Conservation (phyloP, 2,113 vertebrate species). For the Hemiprocne comata region DNA sequence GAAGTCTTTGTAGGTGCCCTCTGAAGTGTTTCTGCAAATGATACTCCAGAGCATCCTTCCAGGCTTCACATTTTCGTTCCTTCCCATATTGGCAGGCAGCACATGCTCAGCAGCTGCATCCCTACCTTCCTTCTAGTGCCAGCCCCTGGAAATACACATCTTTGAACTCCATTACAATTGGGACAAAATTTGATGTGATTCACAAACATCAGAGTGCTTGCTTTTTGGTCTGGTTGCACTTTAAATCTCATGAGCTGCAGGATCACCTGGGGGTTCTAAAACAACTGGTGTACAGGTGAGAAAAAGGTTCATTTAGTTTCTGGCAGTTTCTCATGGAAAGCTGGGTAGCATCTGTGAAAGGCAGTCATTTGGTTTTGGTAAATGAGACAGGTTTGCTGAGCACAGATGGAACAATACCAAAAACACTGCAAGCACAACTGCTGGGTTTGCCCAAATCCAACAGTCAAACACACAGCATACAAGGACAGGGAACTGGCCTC, state of each 20-base stretch:
- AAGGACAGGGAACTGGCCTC: not conserved
- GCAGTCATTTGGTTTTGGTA: constrained; percentile 15
- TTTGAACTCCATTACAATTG: not conserved
- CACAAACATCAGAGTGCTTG: not conserved
- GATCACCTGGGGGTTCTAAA: not conserved
- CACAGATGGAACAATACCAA: not conserved
- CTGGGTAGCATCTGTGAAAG: constrained; percentile 15
- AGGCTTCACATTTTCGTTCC: not conserved
- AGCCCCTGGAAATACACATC: not conserved
- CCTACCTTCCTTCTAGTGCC: not conserved
- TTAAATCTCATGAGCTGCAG: not conserved
- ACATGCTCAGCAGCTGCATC: constrained; percentile 4
- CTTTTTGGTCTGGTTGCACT: not conserved
- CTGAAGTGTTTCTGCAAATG: not conserved
- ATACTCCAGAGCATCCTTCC: not conserved
- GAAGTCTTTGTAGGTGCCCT: not conserved
- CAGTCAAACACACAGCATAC: not conserved
- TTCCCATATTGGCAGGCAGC: not conserved
- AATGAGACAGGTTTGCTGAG: constrained; percentile 4
- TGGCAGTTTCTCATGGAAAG: not conserved
- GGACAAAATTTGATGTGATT: fast-evolving
- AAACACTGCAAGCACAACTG: not conserved
- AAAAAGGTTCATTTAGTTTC: constrained; percentile 20
- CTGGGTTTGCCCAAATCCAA: not conserved
- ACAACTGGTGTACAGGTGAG: not conserved